These are phyloP conservation scores for Lycocorax pyrrhopterus DNA, from an alignment of 2,113 vertebrate genomes.

Conservation along the genomic window DNA sequence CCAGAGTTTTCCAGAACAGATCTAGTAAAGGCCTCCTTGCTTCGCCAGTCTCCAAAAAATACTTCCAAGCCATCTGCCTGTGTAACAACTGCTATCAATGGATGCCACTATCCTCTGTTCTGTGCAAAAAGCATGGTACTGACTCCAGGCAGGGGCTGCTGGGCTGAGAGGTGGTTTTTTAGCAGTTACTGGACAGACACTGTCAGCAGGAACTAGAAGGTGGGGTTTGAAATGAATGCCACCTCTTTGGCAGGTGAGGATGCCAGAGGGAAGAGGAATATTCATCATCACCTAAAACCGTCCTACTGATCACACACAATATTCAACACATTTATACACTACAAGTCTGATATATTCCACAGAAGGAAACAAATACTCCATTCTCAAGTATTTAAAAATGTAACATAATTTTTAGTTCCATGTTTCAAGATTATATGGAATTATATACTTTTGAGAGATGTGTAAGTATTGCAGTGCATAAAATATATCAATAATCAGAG, in stretches of 20 bases:
- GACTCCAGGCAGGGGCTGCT: neutral
- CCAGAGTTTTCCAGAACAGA: neutral
- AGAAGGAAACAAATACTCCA: neutral
- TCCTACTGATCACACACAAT: neutral
- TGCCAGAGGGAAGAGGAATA: neutral
- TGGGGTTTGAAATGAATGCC: neutral
- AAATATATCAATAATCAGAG: neutral
- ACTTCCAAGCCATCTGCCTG: neutral
- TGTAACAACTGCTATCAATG: neutral
- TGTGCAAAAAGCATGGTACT: fast-evolving
- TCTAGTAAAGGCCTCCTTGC: neutral
- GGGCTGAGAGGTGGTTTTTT: neutral
- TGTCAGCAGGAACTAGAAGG: neutral
- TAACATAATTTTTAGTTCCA: neutral
- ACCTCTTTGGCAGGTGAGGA: fast-evolving
- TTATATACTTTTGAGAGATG: neutral
- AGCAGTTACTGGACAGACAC: neutral
- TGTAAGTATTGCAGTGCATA: neutral
- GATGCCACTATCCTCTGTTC: neutral
- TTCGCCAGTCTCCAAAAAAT: neutral
- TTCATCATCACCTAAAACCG: neutral
- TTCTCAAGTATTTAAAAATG: neutral
- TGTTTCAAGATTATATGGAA: neutral
- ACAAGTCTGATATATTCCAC: neutral
- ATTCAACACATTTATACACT: neutral